Conservation (phyloP, 2,113 vertebrate species). For the Hyaena hyaena region DNA sequence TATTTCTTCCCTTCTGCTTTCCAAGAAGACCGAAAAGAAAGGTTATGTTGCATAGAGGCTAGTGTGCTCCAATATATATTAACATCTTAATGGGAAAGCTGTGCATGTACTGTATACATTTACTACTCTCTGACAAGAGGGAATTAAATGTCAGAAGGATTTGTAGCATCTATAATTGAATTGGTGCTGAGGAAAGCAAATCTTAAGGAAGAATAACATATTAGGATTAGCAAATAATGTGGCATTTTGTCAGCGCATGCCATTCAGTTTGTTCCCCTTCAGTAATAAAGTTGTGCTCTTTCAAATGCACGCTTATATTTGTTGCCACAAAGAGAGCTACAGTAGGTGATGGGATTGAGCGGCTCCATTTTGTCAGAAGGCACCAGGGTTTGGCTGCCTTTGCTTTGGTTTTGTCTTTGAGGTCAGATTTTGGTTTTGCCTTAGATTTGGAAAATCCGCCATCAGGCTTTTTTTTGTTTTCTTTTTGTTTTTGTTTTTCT, state of each 20-base stretch:
- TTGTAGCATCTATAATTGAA: constrained; percentile 97
- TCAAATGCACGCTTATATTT: constrained; percentile 59
- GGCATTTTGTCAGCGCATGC: constrained; percentile 90
- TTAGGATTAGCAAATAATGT: constrained; percentile 94
- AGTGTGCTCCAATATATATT: constrained; percentile 87
- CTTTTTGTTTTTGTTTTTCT: too few relatives aligned
- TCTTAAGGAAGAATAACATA: constrained; percentile 95
- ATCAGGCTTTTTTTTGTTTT: background rate
- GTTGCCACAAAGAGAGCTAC: constrained; percentile 70
- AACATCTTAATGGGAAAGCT: constrained; percentile 94
- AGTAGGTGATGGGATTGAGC: constrained; percentile 40
- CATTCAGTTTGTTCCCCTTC: constrained; percentile 80
- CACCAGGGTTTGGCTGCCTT: background rate
- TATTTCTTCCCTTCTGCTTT: constrained; percentile 7
- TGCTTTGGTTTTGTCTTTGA: constrained; percentile 32
- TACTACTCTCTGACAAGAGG: constrained; percentile 90
- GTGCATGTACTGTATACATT: constrained; percentile 91
- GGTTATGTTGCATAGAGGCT: constrained; percentile 62
- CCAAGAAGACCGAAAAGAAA: constrained; percentile 62
- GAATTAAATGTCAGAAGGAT: constrained; percentile 97
- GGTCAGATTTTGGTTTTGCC: constrained; percentile 69
- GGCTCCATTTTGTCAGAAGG: constrained; percentile 44
- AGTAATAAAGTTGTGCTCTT: constrained; percentile 84
- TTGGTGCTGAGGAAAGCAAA: constrained; percentile 94
- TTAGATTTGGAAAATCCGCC: background rate